A percentile compares a stretch with the other conserved stretches of the same genome.
Evolutionary conservation across 2,888 invertebrate species (phyloP).

Genomic region (Magallana nippona): DNA sequence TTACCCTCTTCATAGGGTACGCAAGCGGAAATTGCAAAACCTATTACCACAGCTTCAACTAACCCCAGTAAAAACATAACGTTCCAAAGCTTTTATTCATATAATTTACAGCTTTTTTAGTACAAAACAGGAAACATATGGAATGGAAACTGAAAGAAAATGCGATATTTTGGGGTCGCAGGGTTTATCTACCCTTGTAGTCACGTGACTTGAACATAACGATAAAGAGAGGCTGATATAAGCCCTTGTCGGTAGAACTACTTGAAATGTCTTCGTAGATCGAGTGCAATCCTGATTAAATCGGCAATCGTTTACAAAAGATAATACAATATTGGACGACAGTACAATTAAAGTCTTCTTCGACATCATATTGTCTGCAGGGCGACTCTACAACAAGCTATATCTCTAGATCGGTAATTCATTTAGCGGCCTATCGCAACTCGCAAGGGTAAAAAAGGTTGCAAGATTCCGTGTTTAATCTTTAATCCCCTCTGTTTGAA

Average conservation of each 20-base stretch:
- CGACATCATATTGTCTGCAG: not conserved
- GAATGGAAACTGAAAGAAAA: too few relatives aligned
- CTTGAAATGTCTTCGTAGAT: not conserved
- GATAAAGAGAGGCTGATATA: conserved; percentile 1
- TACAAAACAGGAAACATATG: too few relatives aligned
- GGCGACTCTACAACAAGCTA: too few relatives aligned
- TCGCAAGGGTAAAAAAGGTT: too few relatives aligned
- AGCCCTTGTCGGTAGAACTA: not conserved
- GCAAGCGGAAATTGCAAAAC: not conserved
- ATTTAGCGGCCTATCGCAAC: too few relatives aligned
- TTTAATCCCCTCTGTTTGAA: too few relatives aligned
- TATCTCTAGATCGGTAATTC: too few relatives aligned
- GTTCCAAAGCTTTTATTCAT: too few relatives aligned
- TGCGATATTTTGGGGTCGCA: not conserved
- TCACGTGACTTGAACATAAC: not conserved
- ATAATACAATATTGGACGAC: conserved; percentile 1
- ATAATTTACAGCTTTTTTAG: too few relatives aligned
- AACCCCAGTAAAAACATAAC: too few relatives aligned
- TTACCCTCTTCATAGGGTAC: not conserved
- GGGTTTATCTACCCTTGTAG: conserved; percentile 20
- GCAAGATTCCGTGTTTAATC: too few relatives aligned
- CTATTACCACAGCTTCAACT: not conserved
- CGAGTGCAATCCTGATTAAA: conserved; percentile 10
- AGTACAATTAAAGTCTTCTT: conserved; percentile 4
- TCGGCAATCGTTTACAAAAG: conserved; percentile 20